Evolutionary conservation across 2,888 invertebrate species (phyloP), one percentile per base, ranked within the genome.

Genomic region (Andrena minutula): DNA sequence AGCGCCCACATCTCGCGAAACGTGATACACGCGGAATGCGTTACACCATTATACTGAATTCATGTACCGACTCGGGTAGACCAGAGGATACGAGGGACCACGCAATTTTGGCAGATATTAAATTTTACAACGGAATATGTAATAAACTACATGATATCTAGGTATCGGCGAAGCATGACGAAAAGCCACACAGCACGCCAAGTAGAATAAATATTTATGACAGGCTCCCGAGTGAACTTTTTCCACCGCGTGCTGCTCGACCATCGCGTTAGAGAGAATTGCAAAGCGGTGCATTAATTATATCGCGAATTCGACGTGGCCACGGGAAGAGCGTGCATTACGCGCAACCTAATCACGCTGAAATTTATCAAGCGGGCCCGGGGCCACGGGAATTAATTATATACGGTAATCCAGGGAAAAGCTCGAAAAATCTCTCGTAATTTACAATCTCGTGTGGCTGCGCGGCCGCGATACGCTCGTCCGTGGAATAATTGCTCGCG

Each of bases 401-500:
- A 58, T n/a, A 35, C 63, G 32, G 30, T 35, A 63, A 63, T 68
- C 60, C 53, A 41, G 10, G 41, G 66, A 68, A 78, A 60, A 47
- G 32, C 30, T 30, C 60, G 68, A 75, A 79, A 79, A 75, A 76
- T 73, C 66, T 61, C 65, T n/a, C 49, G 65, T 65, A 75, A 76
- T 79, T 66, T 76, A 71, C 51, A 61, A 53, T 53, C n/a, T 26
- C 28, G 49, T 12, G 51, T 41, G 3, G 47, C 49, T 65, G 60
- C 56, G 32, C 64, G 41, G 73, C 26, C 66, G 77, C 66, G 73
- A 78, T 78, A 61, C 69, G 41, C 12, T 32, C 49, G 65, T 26
- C 23, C 60, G 41, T 53, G 60, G 58, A 73, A 78, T 78, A 80
- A 78, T 80, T 80, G 64, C 58, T 58, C 49, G 28, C 72, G 77